Conservation (phyloP, 1,140 invertebrate species). For the Tribolium castaneum region DNA sequence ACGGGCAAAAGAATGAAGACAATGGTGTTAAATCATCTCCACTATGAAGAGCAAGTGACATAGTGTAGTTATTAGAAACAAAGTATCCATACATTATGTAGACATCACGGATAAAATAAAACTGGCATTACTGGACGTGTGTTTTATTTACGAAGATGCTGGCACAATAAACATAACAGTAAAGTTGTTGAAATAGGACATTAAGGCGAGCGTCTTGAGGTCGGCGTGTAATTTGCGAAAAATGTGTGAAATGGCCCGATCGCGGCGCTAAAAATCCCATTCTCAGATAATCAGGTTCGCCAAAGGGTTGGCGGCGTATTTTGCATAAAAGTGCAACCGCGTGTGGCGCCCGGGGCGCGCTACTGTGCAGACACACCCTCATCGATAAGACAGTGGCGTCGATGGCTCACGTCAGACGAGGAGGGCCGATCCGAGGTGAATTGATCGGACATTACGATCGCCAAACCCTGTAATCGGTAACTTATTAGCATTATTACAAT, state of each 20-base stretch:
- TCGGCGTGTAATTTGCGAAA: neutral
- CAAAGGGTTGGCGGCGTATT: slow-evolving; percentile 38
- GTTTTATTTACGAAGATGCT: neutral
- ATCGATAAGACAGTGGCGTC: slow-evolving; percentile 38
- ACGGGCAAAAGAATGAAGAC: neutral
- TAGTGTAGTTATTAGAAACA: neutral
- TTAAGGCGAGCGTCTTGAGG: neutral
- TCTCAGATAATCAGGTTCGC: neutral
- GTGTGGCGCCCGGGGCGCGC: slow-evolving; percentile 47
- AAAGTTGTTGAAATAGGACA: neutral
- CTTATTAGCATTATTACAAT: slow-evolving; percentile 56
- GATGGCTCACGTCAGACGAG: slow-evolving; percentile 27
- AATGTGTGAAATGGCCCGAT: neutral
- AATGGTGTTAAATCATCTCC: neutral
- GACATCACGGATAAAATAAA: neutral
- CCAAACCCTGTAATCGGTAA: slow-evolving; percentile 52
- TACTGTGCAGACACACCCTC: slow-evolving; percentile 54
- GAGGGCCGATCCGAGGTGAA: slow-evolving; percentile 44
- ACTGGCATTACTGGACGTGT: neutral
- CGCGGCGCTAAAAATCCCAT: neutral
- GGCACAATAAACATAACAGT: neutral
- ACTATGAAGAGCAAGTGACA: neutral
- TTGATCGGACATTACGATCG: slow-evolving; percentile 51
- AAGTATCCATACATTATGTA: neutral
- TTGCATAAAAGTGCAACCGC: slow-evolving; percentile 54